Evolutionary conservation across 2,888 invertebrate genomes (phyloP), one percentile per base, ranked within the genome.

Genomic region (Lutraria lutraria): DNA sequence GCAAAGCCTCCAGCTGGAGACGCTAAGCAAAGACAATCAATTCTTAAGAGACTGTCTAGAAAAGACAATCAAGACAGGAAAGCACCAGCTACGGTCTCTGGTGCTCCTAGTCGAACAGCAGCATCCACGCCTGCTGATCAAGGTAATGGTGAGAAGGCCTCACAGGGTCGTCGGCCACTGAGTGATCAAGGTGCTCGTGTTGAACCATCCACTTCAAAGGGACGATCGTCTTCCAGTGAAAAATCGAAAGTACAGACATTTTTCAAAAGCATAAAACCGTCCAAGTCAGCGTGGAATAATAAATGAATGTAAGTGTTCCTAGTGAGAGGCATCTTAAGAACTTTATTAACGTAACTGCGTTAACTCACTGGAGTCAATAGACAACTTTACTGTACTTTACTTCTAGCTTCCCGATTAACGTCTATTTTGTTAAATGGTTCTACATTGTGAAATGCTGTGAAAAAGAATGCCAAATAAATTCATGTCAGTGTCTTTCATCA

Each of bases 121-220:
- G 87, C 85, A 29, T 92, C 93, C 0, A 90, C 92, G 29, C 21
- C 87, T 31, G 83, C 81, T 60, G 86, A 85, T 3, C 83, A 88
- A n/a, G 25, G 53, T 25, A 88, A 81, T 80, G 84, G 84, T 43
- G 25, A 76, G 19, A 16, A 4, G 63, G 8, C 76, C 34, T 53
- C 63, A 6, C 76, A 89, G 52, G 92, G 91, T 25, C 80, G 89
- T 13, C 88, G 94, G 16, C 94, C 94, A 19, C 87, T 92, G 56
- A 94, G 94, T 91, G 93, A 94, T 83, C 93, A 94, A 85, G 93
- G 94, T 53, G 94, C 93, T 19, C 89, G 94, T 82, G 88, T 87
- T 8, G 92, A 92, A 80, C 80, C 88, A 15, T 81, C 85, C 34
- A 81, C 85, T 15, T 76, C 86, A 53, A 85, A 90, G 54, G 87